Percentiles rank a stretch among this genome's conserved stretches.
Evolutionary conservation across 2,888 invertebrate species (phyloP).

Genomic region (Aphodius sticticus): DNA sequence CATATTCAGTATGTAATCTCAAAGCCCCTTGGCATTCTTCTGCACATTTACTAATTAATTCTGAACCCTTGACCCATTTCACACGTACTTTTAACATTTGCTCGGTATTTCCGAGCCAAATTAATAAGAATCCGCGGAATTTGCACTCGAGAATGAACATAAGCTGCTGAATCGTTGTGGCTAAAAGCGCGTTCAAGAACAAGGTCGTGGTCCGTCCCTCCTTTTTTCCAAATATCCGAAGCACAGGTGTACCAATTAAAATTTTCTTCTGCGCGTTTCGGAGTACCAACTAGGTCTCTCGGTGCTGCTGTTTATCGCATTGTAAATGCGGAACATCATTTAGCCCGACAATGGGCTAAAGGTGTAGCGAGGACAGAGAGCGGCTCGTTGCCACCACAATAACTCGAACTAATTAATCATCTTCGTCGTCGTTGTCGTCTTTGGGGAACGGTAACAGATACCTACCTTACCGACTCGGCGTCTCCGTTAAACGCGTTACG

Average conservation of each 20-base stretch:
- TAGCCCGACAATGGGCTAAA: not conserved
- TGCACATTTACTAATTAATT: too few species aligned
- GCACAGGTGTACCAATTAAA: conserved; percentile 4
- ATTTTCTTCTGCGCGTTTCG: conserved; percentile 4
- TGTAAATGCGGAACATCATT: not conserved
- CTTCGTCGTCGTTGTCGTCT: not conserved
- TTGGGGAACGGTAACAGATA: not conserved
- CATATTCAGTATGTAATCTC: too few species aligned
- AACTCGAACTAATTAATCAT: conserved; percentile 4
- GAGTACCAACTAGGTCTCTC: not conserved
- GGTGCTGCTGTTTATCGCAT: not conserved
- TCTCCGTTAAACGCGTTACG: not conserved
- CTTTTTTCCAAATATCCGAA: not conserved
- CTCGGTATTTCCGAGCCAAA: not conserved
- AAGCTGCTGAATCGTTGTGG: not conserved
- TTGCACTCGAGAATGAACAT: not conserved
- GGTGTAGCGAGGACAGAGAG: not conserved
- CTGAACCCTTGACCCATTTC: not conserved
- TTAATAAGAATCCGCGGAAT: not conserved
- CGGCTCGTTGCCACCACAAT: not conserved
- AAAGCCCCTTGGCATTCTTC: too few species aligned
- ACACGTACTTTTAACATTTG: not conserved
- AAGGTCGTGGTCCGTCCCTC: not conserved
- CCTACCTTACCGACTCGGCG: not conserved
- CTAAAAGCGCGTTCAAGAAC: not conserved